These are phyloP conservation scores for Cerastoderma edule DNA, from an alignment of 2,888 invertebrate genomes.

Conservation along the genomic window DNA sequence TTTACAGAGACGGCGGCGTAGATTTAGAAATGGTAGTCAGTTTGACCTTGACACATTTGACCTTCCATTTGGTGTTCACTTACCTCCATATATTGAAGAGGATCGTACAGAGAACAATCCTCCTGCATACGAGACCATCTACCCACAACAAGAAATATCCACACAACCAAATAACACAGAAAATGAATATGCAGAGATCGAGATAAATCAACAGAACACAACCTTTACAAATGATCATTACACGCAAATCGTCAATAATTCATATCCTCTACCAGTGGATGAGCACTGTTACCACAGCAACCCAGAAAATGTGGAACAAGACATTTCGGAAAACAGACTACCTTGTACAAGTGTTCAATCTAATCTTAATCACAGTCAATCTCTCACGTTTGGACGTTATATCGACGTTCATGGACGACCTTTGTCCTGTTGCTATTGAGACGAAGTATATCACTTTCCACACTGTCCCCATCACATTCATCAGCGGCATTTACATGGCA, in stretches of 20 bases:
- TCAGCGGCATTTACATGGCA: no score
- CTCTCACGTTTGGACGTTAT: neutral
- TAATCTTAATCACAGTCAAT: no score
- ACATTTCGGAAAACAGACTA: neutral
- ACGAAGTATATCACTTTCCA: conserved; percentile 17
- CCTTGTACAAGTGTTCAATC: no score
- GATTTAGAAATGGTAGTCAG: conserved; percentile 42
- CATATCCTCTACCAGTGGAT: conserved; percentile 12
- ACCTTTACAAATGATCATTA: neutral
- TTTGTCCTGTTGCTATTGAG: conserved; percentile 21
- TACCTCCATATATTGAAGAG: conserved; percentile 71
- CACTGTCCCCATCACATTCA: conserved; percentile 5
- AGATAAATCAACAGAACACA: conserved; percentile 6
- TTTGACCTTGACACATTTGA: conserved; percentile 71
- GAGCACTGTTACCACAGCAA: conserved; percentile 16
- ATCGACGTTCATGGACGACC: conserved; percentile 8
- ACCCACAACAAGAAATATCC: conserved; percentile 46
- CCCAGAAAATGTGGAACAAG: neutral
- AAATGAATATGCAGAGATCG: conserved; percentile 30
- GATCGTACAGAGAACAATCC: conserved; percentile 71
- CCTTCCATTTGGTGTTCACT: conserved; percentile 73
- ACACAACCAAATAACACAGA: conserved; percentile 22
- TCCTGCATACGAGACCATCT: conserved; percentile 69
- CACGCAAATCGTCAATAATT: neutral
- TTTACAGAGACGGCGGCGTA: conserved; percentile 45